These are phyloP conservation scores for Siniperca undulata DNA, from an alignment of 2,797 vertebrate genomes.

Conservation along the genomic window DNA sequence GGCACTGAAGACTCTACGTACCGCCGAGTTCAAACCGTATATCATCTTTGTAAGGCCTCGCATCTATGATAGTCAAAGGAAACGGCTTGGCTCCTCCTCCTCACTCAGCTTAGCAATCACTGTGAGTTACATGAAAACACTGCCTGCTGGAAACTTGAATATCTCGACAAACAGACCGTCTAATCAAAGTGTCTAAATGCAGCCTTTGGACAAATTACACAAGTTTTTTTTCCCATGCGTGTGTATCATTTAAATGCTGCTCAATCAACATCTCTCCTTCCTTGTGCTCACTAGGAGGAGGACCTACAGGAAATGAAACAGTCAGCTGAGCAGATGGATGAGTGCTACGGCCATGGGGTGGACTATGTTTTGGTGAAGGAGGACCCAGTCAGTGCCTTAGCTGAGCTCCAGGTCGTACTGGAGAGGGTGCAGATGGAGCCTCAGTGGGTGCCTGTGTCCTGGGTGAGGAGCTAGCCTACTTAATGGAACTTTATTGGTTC, in stretches of 20 bases:
- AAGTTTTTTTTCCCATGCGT: background rate
- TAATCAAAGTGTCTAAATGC: background rate
- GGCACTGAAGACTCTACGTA: conserved; percentile 91
- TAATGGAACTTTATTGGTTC: background rate
- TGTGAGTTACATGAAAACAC: conserved; percentile 63
- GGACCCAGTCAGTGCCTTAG: conserved; percentile 87
- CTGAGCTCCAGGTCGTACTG: conserved; percentile 88
- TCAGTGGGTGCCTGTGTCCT: conserved; percentile 92
- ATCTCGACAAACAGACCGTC: background rate
- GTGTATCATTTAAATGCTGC: background rate
- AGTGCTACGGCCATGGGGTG: conserved; percentile 91
- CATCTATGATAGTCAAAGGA: conserved; percentile 80
- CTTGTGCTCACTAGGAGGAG: conserved; percentile 84
- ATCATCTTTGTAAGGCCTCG: conserved; percentile 92
- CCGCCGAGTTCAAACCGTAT: conserved; percentile 92
- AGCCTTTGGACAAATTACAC: background rate
- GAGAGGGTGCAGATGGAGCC: conserved; percentile 89
- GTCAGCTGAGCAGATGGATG: conserved; percentile 90
- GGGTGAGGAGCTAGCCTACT: conserved; percentile 86
- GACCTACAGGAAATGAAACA: conserved; percentile 90
- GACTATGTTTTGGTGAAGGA: conserved; percentile 91
- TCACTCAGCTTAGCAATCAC: conserved; percentile 82
- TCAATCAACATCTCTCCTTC: background rate
- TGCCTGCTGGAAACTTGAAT: no score
- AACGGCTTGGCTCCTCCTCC: conserved; percentile 73